Percentiles rank a stretch among this genome's conserved stretches.
Conservation (phyloP, 1,140 invertebrate genomes). For the Drosophila sturtevanti region DNA sequence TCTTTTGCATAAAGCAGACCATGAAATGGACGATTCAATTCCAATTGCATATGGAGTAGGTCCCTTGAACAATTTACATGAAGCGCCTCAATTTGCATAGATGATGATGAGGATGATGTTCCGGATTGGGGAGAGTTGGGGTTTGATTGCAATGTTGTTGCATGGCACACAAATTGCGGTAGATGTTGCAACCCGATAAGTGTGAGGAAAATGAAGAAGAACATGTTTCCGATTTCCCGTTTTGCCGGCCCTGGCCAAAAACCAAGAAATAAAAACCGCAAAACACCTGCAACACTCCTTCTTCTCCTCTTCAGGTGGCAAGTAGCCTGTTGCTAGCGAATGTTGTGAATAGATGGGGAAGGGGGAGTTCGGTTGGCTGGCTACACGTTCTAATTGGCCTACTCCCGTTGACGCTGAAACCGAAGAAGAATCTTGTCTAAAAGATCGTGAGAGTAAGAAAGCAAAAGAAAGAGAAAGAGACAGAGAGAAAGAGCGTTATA, state of each 20-base stretch:
- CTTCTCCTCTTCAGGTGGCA: constrained; percentile 5
- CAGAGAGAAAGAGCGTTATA: neutral
- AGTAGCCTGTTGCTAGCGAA: neutral
- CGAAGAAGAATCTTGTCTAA: constrained; percentile 28
- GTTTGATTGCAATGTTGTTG: constrained; percentile 36
- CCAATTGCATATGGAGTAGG: constrained; percentile 84
- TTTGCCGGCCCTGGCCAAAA: constrained; percentile 36
- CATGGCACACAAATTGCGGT: constrained; percentile 73
- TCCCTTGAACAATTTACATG: constrained; percentile 84
- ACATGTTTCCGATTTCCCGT: constrained; percentile 80
- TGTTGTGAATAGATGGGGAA: neutral
- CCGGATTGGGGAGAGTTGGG: neutral
- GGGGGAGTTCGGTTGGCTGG: constrained; percentile 7
- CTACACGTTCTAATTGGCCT: constrained; percentile 55
- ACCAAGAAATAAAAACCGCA: constrained; percentile 54
- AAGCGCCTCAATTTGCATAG: constrained; percentile 60
- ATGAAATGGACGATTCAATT: constrained; percentile 86
- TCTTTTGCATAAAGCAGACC: constrained; percentile 88
- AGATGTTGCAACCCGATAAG: constrained; percentile 64
- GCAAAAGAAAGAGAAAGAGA: neutral
- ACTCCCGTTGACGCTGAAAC: constrained; percentile 25
- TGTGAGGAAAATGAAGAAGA: constrained; percentile 48
- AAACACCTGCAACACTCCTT: constrained; percentile 45
- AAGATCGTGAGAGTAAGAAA: constrained; percentile 18
- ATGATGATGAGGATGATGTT: neutral